These are phyloP conservation scores for Harpegnathos saltator DNA, from an alignment of 1,140 invertebrate genomes.

Conservation along the genomic window DNA sequence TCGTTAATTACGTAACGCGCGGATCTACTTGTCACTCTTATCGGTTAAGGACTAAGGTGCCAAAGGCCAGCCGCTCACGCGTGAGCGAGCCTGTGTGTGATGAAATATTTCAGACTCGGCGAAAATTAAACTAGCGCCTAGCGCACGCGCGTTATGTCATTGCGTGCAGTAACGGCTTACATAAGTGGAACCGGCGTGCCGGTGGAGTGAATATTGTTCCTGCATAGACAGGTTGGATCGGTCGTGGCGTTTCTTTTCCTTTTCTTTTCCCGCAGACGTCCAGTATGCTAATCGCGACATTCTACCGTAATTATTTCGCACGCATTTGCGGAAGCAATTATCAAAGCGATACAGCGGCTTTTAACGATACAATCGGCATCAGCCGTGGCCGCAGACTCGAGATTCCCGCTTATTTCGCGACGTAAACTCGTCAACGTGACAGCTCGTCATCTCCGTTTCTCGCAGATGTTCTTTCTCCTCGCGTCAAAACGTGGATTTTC, in stretches of 20 bases:
- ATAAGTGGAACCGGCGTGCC: not conserved
- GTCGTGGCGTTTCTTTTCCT: not conserved
- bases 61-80: too few relatives aligned
- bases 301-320: constrained; percentile 12
- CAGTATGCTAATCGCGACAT: constrained; percentile 29
- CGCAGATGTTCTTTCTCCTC: constrained; percentile 19
- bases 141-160: not conserved
- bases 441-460: constrained; percentile 11
- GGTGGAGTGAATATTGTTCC: constrained; percentile 24
- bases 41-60: too few relatives aligned
- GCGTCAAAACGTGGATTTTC: constrained; percentile 18
- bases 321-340: constrained; percentile 5
- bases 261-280: not conserved
- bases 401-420: too few relatives aligned
- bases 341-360: not conserved
- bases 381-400: too few relatives aligned
- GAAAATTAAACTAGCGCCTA: constrained; percentile 15
- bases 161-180: constrained; percentile 6
- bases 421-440: constrained; percentile 10
- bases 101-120: not conserved
- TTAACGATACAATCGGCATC: not conserved
- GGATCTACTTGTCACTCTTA: too few relatives aligned
- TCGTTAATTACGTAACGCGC: too few relatives aligned
- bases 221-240: constrained; percentile 38
- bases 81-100: too few relatives aligned